phyloP scores from a whole-genome alignment of 2,797 vertebrate species.

The Florisuga fusca region DNA sequence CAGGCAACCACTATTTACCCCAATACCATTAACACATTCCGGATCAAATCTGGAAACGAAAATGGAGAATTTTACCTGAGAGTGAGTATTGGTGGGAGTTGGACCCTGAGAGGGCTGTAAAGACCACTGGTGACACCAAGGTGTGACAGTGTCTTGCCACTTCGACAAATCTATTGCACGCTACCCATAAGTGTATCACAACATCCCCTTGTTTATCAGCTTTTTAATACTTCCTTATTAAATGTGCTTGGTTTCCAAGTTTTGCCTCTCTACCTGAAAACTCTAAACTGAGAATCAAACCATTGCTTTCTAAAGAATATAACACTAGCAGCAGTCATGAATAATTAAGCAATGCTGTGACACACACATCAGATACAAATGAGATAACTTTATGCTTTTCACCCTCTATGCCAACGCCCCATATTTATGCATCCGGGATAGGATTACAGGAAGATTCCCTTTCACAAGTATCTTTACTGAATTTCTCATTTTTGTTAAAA shows the following conservation, averaged over 20 bases:
- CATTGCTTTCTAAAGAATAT: not conserved
- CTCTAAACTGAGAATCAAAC: not conserved
- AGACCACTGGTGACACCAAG: not conserved
- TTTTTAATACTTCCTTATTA: not conserved
- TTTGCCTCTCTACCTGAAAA: not conserved
- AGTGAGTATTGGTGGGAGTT: conserved; percentile 72
- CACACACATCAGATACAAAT: fast-evolving
- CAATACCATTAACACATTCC: conserved; percentile 95
- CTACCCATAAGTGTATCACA: not conserved
- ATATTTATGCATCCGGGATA: not conserved
- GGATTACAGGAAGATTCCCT: not conserved
- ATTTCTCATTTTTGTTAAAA: not conserved
- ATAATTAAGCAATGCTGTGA: not conserved
- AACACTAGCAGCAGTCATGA: not conserved
- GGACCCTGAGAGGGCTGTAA: not conserved
- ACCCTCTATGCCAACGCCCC: not conserved
- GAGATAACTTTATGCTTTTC: not conserved
- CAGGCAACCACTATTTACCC: conserved; percentile 94
- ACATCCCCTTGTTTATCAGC: not conserved
- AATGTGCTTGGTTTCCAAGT: not conserved
- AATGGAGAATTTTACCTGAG: conserved; percentile 90
- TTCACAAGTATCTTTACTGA: not conserved
- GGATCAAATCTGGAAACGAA: conserved; percentile 95
- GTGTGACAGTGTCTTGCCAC: not conserved
- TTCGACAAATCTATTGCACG: not conserved